Conservation (phyloP, 2,888 invertebrate genomes). For the Troglohyphantes excavatus region DNA sequence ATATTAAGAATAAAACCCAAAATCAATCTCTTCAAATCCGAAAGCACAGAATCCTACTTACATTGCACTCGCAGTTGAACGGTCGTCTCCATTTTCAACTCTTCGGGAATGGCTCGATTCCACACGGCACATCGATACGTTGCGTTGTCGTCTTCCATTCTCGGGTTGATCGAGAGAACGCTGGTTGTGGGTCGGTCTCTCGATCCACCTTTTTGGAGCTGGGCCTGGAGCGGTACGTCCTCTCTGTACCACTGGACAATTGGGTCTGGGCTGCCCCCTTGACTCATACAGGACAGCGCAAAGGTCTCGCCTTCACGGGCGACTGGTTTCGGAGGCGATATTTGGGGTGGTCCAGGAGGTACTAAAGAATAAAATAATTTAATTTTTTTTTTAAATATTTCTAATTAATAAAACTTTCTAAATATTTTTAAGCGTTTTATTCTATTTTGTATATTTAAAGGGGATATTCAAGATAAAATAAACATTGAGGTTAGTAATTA, state of each 20-base stretch:
- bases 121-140: conserved; percentile 92
- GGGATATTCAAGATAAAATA: too few species aligned
- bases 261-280: conserved; percentile 95
- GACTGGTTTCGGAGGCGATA: conserved; percentile 89
- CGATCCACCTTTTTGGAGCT: conserved; percentile 87
- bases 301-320: conserved; percentile 87
- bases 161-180: conserved; percentile 88
- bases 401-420: too few species aligned
- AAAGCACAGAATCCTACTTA: conserved; percentile 85
- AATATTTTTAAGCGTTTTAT: too few species aligned
- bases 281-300: conserved; percentile 86
- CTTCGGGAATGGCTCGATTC: conserved; percentile 93
- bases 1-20: too few species aligned
- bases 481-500: too few species aligned
- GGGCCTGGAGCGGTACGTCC: conserved; percentile 89
- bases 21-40: not conserved
- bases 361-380: conserved; percentile 84
- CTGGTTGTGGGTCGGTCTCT: conserved; percentile 90
- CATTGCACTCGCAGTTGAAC: conserved; percentile 94
- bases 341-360: conserved; percentile 90
- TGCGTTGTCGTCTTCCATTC: conserved; percentile 92
- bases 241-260: conserved; percentile 90
- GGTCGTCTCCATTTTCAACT: conserved; percentile 89
- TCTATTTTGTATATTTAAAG: too few species aligned
- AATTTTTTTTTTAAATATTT: too few species aligned